Evolutionary conservation across 2,797 vertebrate genomes (phyloP), one percentile per base, ranked within the genome.

Genomic region (Delichon dasypus): DNA sequence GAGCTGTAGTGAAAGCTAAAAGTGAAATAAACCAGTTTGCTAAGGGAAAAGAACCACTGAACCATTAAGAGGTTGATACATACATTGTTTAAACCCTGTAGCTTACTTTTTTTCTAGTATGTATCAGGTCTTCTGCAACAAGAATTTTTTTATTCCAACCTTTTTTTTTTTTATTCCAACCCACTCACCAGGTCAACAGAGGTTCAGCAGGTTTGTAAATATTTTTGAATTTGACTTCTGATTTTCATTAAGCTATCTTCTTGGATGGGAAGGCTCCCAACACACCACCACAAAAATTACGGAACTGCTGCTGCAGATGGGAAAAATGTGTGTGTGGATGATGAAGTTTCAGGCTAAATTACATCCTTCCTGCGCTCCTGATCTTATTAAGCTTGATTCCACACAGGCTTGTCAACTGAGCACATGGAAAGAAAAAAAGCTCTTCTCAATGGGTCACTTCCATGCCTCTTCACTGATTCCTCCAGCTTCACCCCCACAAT

Each of bases 321-420:
- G 66, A 68, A 95, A 84, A 81, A 58, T 2, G 7, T 5, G 14
- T 48, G 19, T 38, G 29, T 27, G 29, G 16, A 26, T 19, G 38
- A 72, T 82, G 70, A 81, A 76, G 77, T 70, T 90, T 73, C 29
- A 34, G 71, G 38, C 71, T 86, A 86, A 95, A 94, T 73, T 34
- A 78, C 47, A 90, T 76, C 77, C 68, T 91, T 92, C 88, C 86
- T 82, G 53, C 20, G 32, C 11, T 84, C 78, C 73, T 81, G 61
- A 90, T 84, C n/a, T 68, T 53, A 76, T 76, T 93, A 91, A 60
- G 67, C 34, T 76, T 90, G 22, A 90, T 88, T 88, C 47, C 26
- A 86, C 60, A 29, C 73, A 79, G 47, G 60, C 19, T 45, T 51
- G 29, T 55, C 34, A 73, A 29, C 11, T 21, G 16, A 7, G 13